Percentiles rank a stretch among this genome's conserved stretches.
phyloP scores from a whole-genome alignment of 92 coral and sea anemone genomes.

The Epizoanthus rinbou region DNA sequence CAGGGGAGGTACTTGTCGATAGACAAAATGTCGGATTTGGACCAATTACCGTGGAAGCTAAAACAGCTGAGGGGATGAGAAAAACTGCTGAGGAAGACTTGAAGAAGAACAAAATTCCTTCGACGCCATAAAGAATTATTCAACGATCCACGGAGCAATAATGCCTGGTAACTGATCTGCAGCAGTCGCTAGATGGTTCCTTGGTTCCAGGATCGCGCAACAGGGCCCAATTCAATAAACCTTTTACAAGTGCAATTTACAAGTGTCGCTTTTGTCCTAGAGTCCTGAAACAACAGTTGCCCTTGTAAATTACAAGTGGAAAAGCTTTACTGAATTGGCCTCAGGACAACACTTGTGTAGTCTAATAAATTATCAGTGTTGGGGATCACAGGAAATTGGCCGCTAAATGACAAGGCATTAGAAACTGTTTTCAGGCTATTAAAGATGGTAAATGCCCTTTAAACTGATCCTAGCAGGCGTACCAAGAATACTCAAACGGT shows the following conservation, averaged over 20 bases:
- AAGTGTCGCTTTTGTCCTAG: no score
- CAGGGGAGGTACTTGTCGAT: constrained; percentile 78
- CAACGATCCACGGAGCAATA: constrained; percentile 1
- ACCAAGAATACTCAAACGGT: no score
- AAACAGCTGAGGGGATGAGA: constrained; percentile 85
- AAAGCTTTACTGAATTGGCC: neutral
- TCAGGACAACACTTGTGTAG: no score
- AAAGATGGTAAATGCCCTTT: no score
- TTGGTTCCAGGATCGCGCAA: neutral
- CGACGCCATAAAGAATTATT: constrained; percentile 42
- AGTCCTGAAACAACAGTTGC: no score
- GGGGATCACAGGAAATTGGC: no score
- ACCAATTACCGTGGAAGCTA: constrained; percentile 98
- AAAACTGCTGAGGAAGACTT: constrained; percentile 58
- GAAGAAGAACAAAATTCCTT: constrained; percentile 55
- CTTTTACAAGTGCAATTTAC: no score
- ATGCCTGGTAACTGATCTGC: neutral
- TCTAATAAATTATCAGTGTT: no score
- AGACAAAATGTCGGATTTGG: constrained; percentile 88
- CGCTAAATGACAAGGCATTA: no score
- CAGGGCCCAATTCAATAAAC: no score
- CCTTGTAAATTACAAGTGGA: neutral
- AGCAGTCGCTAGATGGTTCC: neutral
- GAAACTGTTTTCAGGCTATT: no score
- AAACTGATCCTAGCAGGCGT: no score